These are phyloP conservation scores for Drosophila setifemur DNA, from an alignment of 1,140 invertebrate species.

Conservation along the genomic window DNA sequence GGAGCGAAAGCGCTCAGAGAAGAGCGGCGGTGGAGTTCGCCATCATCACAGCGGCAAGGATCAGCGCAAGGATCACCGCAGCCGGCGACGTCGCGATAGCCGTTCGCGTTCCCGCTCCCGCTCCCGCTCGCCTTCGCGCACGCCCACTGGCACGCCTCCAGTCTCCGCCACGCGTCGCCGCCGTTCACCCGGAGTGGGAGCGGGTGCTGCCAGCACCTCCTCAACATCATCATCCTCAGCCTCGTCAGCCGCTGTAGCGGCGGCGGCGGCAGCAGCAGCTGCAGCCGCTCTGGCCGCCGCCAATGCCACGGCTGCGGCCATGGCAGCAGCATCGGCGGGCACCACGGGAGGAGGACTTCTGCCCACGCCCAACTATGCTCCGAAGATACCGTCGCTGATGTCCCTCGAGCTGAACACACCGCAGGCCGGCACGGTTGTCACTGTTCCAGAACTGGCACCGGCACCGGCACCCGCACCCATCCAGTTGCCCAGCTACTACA, in stretches of 20 bases:
- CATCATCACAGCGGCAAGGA: constrained; percentile 42
- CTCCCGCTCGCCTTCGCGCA: constrained; percentile 49
- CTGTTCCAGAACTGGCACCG: constrained; percentile 2
- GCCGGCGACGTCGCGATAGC: constrained; percentile 34
- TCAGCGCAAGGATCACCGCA: constrained; percentile 36
- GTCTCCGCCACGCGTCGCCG: constrained; percentile 16
- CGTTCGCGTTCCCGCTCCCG: constrained; percentile 50
- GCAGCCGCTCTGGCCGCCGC: constrained; percentile 17
- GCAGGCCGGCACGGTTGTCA: neutral
- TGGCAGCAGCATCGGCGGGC: neutral
- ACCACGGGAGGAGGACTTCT: constrained; percentile 34
- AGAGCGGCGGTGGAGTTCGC: too few species aligned
- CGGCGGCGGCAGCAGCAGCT: constrained; percentile 14
- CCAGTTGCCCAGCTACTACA: constrained; percentile 89
- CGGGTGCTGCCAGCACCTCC: too few species aligned
- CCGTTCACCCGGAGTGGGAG: too few species aligned
- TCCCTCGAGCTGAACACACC: constrained; percentile 53
- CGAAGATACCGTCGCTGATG: constrained; percentile 71
- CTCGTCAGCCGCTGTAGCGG: neutral
- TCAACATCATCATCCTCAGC: too few species aligned
- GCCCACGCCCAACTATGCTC: constrained; percentile 60
- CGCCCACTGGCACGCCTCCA: constrained; percentile 41
- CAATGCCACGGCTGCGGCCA: constrained; percentile 17
- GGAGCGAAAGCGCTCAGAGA: constrained; percentile 6
- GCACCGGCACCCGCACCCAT: constrained; percentile 25